Conservation (phyloP, 1,140 invertebrate species). For the Scaptodrosophila lebanonensis region DNA sequence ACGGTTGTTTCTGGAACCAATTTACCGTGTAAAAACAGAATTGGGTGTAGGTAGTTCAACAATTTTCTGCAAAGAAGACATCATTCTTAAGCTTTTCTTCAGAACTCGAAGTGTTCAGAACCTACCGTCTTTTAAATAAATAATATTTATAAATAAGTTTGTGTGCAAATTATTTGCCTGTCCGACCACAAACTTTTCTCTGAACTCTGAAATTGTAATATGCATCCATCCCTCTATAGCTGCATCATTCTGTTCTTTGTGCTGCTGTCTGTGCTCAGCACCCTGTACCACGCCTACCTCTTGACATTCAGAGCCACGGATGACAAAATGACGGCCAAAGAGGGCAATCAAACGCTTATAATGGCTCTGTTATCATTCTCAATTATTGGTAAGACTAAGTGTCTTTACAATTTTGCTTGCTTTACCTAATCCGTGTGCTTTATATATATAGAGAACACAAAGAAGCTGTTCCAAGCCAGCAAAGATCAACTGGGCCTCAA, state of each 20-base stretch:
- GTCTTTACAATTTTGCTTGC: background rate
- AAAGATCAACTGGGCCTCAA: conserved; percentile 80
- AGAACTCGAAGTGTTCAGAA: too few species aligned
- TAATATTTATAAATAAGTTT: too few species aligned
- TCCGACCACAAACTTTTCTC: too few species aligned
- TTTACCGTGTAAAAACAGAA: too few species aligned
- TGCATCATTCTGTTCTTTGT: conserved; percentile 53
- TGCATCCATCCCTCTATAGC: conserved; percentile 1
- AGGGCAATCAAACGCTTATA: conserved; percentile 11
- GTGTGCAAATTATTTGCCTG: too few species aligned
- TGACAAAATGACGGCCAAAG: background rate
- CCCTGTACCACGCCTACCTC: conserved; percentile 27
- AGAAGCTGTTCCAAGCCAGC: conserved; percentile 78
- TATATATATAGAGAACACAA: conserved; percentile 78
- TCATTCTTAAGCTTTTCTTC: too few species aligned
- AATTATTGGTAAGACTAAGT: conserved; percentile 30
- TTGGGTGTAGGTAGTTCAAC: too few species aligned
- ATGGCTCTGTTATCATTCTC: conserved; percentile 41
- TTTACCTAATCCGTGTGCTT: background rate
- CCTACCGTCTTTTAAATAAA: too few species aligned
- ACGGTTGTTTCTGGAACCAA: too few species aligned
- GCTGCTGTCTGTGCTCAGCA: conserved; percentile 33
- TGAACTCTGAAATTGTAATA: too few species aligned
- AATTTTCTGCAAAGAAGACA: too few species aligned
- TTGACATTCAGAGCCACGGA: conserved; percentile 10